Conservation (phyloP, 2,113 vertebrate species). For the Sturnus vulgaris region DNA sequence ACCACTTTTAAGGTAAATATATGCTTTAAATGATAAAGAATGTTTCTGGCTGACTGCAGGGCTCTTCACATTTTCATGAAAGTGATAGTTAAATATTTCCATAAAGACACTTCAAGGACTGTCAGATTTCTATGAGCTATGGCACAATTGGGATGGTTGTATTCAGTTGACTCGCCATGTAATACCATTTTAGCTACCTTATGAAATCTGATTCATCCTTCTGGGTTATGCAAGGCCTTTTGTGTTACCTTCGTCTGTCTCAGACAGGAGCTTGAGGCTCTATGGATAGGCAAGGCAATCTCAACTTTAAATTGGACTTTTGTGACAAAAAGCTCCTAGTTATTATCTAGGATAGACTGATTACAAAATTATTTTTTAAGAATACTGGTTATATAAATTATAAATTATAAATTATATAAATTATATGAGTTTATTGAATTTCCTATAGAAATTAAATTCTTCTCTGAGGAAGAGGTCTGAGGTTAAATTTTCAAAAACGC, state of each 20-base stretch:
- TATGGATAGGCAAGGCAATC: background rate
- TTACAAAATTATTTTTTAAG: background rate
- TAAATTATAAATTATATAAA: no score
- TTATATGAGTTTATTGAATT: constrained; percentile 1
- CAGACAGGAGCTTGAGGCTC: background rate
- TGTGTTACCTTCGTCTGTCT: background rate
- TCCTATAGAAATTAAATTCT: constrained; percentile 13
- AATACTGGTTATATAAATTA: background rate
- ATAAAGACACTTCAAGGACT: background rate
- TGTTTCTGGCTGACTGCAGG: background rate
- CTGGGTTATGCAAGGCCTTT: background rate
- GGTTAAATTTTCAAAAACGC: background rate
- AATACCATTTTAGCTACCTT: background rate
- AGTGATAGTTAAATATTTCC: background rate
- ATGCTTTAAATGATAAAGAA: background rate
- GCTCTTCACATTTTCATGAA: background rate
- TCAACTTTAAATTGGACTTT: background rate
- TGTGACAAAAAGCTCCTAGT: background rate
- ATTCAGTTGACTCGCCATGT: background rate
- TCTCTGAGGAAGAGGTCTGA: background rate
- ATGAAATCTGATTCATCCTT: background rate
- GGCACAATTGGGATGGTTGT: background rate
- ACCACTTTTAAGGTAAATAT: background rate
- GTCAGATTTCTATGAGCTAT: constrained; percentile 3
- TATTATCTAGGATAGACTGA: background rate